Evolutionary conservation across 2,113 vertebrate species (phyloP), one percentile per base, ranked within the genome.

Genomic region (Trematocara macrostoma): DNA sequence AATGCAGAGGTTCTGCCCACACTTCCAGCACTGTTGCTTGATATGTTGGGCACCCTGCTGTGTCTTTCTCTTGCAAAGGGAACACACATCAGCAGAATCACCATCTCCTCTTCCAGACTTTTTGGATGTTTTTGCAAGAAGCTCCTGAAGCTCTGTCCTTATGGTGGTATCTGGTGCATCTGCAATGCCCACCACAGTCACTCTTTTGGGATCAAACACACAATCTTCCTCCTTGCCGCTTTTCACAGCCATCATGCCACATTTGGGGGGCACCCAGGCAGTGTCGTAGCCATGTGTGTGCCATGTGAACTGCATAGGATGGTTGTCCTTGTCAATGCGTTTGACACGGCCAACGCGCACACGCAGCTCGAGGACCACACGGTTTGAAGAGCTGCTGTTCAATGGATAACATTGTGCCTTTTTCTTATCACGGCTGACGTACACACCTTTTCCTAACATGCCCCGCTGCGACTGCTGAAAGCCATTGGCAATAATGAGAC

Each of bases 381-480:
- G 90, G 52, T 95, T 78, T 2, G 38, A 45, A 6, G 5, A 0
- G 1, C 0, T 6, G 3, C 74, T 4, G 0, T 9, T 35, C 2
- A 59, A 1, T 1, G 96, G 96, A 84, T 96, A 96, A n/a, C 88
- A 20, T 8, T 79, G 6, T 0, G 96, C 95, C 53, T 96, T 96
- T 14, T 87, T 90, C 78, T 49, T 89, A 18, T 95, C 42, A 5
- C 95, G 93, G 79, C 95, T 96, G 45, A 96, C 89, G 4, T 96
- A 97, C 29, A 97, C 95, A 0, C 96, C 96, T 7, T 31, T 84
- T 45, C 96, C 96, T 42, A 97, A 87, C 94, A 95, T 94, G n/a
- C 96, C 96, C 3, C 12, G 14, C 56, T 57, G 56, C 1, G 56
- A 59, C 26, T 81, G 95, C 5, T 31, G 18, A 38, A 97, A 96